Conservation (phyloP, 2,797 vertebrate species). For the Zenarchopterus dispar region DNA sequence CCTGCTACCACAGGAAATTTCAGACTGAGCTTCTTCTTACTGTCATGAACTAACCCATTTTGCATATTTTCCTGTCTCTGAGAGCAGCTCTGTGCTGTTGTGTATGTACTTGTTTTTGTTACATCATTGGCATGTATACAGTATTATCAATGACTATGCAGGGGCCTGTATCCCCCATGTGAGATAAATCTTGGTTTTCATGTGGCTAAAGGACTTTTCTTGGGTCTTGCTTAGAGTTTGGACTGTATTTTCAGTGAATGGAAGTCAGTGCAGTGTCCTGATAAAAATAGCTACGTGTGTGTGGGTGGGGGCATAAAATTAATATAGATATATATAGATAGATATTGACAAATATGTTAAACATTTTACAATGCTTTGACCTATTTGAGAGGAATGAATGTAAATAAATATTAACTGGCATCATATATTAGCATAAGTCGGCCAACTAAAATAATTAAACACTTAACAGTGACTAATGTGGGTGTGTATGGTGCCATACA, state of each 20-base stretch:
- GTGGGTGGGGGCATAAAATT: background rate
- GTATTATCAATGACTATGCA: background rate
- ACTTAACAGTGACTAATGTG: too few species aligned
- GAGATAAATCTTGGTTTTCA: too few species aligned
- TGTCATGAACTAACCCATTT: background rate
- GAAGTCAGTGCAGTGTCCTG: background rate
- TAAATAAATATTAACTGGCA: too few species aligned
- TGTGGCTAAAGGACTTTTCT: background rate
- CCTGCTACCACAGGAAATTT: conserved; percentile 41
- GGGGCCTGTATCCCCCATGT: too few species aligned
- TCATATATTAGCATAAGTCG: too few species aligned
- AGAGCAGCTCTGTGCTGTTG: conserved; percentile 14
- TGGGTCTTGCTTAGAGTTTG: background rate
- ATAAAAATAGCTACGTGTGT: background rate
- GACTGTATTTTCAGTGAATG: background rate
- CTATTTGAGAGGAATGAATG: too few species aligned
- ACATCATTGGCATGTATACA: background rate
- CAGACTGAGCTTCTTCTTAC: conserved; percentile 31
- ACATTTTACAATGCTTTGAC: too few species aligned
- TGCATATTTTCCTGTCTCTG: conserved; percentile 37
- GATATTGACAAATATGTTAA: too few species aligned
- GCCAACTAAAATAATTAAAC: too few species aligned
- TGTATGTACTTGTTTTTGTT: background rate
- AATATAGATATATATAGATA: too few species aligned
- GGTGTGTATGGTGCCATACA: too few species aligned